Conservation (phyloP, 92 coral and sea anemone genomes). For the Porites cylindrica region DNA sequence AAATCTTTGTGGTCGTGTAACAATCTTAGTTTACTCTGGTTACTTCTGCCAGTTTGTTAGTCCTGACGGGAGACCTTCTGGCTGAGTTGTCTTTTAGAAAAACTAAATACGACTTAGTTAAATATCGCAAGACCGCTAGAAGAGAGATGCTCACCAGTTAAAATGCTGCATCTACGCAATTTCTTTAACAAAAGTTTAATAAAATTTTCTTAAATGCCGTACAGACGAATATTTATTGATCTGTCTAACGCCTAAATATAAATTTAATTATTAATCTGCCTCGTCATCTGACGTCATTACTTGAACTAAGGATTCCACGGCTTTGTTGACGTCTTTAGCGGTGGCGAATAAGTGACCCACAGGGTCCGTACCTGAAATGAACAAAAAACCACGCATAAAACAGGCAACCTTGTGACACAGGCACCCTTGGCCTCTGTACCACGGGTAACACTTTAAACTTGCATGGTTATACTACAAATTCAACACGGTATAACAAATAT, state of each 20-base stretch:
- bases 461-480: neutral
- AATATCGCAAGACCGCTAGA: too few species aligned
- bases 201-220: constrained; percentile 25
- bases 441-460: neutral
- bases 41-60: too few species aligned
- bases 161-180: neutral
- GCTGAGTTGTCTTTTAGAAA: too few species aligned
- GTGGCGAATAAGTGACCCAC: constrained; percentile 88
- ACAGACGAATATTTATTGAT: constrained; percentile 17
- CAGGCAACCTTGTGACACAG: neutral
- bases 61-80: too few species aligned
- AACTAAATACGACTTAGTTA: too few species aligned
- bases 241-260: constrained; percentile 25
- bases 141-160: too few species aligned
- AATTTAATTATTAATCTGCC: constrained; percentile 7
- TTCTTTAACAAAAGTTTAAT: constrained; percentile 26
- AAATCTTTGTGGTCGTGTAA: too few species aligned
- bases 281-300: constrained; percentile 82
- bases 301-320: constrained; percentile 85
- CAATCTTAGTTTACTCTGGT: too few species aligned
- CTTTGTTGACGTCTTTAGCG: constrained; percentile 90
- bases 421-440: neutral
- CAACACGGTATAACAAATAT: too few species aligned
- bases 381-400: neutral
- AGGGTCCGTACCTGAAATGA: constrained; percentile 69